phyloP scores from a whole-genome alignment of 2,113 vertebrate genomes.

The Copsychus sechellarum region DNA sequence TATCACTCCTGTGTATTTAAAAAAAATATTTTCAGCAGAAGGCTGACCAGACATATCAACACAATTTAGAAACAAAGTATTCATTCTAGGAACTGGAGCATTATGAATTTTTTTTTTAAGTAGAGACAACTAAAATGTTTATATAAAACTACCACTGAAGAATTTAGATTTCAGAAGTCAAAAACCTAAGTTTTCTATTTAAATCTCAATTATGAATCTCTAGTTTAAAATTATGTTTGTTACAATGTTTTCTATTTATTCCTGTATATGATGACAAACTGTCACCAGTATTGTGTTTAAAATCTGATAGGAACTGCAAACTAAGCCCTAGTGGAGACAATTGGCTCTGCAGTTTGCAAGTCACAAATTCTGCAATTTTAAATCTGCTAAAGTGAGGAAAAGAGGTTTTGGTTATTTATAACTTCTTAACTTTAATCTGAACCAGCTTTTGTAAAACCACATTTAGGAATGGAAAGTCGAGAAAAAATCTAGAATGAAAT shows the following conservation, averaged over 20 bases:
- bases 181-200: neutral
- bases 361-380: neutral
- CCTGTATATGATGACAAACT: neutral
- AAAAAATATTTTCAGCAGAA: neutral
- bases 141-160: neutral
- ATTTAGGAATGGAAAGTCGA: neutral
- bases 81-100: neutral
- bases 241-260: neutral
- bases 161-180: neutral
- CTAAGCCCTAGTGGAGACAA: neutral
- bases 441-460: neutral
- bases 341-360: neutral
- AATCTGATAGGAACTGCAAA: neutral
- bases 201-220: neutral
- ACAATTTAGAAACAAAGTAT: neutral
- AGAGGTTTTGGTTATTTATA: neutral
- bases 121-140: neutral
- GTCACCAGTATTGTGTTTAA: neutral
- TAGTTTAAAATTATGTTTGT: neutral
- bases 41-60: neutral
- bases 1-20: neutral
- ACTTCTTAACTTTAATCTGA: neutral
- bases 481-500: neutral
- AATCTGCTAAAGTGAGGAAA: neutral
- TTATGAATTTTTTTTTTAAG: neutral